phyloP scores from a whole-genome alignment of 2,797 vertebrate species.

The Enteromius afrohamiltoni region DNA sequence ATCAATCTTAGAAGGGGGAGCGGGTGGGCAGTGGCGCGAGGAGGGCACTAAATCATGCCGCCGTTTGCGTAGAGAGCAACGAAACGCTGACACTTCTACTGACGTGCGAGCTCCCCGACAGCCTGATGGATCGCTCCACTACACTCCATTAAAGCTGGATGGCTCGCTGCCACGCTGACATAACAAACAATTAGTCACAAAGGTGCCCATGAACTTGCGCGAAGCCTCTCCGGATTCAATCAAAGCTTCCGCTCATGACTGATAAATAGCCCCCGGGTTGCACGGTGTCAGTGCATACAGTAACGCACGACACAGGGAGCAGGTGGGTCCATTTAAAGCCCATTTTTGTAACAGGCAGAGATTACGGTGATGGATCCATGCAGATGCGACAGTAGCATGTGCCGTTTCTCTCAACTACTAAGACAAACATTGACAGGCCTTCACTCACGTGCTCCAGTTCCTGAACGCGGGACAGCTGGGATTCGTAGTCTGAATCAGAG shows the following conservation, averaged over 20 bases:
- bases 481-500: conserved; percentile 65
- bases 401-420: not conserved
- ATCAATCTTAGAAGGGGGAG: conserved; percentile 77
- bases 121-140: conserved; percentile 80
- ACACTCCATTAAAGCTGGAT: conserved; percentile 82
- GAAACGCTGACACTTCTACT: conserved; percentile 75
- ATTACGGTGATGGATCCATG: conserved; percentile 37
- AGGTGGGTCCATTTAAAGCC: conserved; percentile 47
- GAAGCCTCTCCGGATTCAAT: conserved; percentile 56
- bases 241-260: conserved; percentile 35
- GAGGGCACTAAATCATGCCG: conserved; percentile 79
- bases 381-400: conserved; percentile 24
- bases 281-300: conserved; percentile 28
- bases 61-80: conserved; percentile 66
- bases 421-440: not conserved
- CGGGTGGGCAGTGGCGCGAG: conserved; percentile 66
- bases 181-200: conserved; percentile 84
- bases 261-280: conserved; percentile 36
- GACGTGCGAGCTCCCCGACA: conserved; percentile 74
- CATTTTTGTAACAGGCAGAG: conserved; percentile 35
- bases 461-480: conserved; percentile 62
- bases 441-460: conserved; percentile 73
- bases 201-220: conserved; percentile 66
- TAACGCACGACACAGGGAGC: conserved; percentile 25
- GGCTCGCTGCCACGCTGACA: conserved; percentile 74